Evolutionary conservation across 2,797 vertebrate genomes (phyloP).

Genomic region (Phalanger gymnotis): DNA sequence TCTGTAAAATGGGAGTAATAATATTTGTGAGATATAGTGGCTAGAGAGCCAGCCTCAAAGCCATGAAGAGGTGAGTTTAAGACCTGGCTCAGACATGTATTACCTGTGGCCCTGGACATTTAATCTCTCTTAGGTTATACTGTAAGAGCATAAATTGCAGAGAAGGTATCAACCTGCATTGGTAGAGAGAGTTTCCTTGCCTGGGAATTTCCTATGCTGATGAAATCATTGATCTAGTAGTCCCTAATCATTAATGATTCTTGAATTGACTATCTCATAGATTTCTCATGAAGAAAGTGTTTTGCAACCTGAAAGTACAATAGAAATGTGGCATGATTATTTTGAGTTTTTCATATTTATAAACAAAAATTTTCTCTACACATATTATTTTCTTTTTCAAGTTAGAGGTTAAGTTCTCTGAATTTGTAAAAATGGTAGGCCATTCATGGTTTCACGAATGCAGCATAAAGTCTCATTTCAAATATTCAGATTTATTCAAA

Average conservation of each 20-base stretch:
- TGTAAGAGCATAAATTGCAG: neutral
- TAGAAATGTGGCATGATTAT: neutral
- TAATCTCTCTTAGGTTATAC: neutral
- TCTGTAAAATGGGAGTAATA: neutral
- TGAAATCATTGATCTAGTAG: neutral
- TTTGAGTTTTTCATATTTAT: neutral
- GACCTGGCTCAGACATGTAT: neutral
- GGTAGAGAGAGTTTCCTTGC: neutral
- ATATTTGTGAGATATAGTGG: neutral
- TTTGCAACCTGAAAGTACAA: neutral
- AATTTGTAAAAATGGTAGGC: neutral
- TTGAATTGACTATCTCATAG: neutral
- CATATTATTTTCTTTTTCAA: neutral
- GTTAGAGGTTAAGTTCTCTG: neutral
- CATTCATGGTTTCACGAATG: constrained; percentile 12
- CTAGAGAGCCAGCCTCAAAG: neutral
- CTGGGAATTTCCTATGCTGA: neutral
- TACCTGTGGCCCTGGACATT: too few relatives aligned
- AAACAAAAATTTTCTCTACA: neutral
- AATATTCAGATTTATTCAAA: constrained; percentile 46
- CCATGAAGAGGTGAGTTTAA: neutral
- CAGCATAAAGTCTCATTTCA: constrained; percentile 24
- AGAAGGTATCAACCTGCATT: neutral
- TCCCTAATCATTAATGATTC: neutral
- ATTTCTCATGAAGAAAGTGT: neutral